Evolutionary conservation across 2,888 invertebrate species (phyloP).

Genomic region (Cataglyphis rosenhaueri): DNA sequence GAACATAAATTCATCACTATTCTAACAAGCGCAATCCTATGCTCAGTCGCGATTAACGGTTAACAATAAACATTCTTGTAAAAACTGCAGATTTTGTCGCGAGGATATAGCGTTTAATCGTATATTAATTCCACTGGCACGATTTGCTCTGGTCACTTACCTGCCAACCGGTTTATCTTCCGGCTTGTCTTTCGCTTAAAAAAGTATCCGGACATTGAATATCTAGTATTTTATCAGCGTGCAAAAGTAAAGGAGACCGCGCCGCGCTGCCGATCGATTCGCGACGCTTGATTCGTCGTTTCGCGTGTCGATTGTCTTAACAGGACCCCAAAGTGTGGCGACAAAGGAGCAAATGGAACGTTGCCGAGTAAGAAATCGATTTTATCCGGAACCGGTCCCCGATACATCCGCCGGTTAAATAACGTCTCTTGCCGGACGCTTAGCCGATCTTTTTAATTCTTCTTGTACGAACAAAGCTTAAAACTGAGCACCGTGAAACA

Average conservation of each 20-base stretch:
- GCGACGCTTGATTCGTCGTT: constrained; percentile 44
- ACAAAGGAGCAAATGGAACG: constrained; percentile 53
- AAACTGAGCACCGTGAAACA: constrained; percentile 42
- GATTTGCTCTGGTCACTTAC: constrained; percentile 52
- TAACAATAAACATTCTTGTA: neutral
- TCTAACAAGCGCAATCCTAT: constrained; percentile 7
- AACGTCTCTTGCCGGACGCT: constrained; percentile 26
- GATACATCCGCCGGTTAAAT: constrained; percentile 47
- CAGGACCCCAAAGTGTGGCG: constrained; percentile 54
- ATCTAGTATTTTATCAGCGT: constrained; percentile 38
- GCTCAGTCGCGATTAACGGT: neutral
- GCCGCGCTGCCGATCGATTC: constrained; percentile 55
- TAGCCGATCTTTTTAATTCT: constrained; percentile 20
- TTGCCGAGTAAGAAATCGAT: constrained; percentile 57
- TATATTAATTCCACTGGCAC: constrained; percentile 21
- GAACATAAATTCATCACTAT: constrained; percentile 26
- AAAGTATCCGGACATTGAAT: constrained; percentile 28
- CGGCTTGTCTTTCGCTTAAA: constrained; percentile 14
- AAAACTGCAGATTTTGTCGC: neutral
- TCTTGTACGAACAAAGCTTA: constrained; percentile 26
- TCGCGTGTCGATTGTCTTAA: constrained; percentile 57
- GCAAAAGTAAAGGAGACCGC: constrained; percentile 41
- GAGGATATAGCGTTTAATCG: constrained; percentile 29
- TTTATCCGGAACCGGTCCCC: constrained; percentile 52
- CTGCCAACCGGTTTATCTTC: constrained; percentile 45